These are phyloP conservation scores for Clistopyga incitator DNA, from an alignment of 2,888 invertebrate species.

Conservation along the genomic window DNA sequence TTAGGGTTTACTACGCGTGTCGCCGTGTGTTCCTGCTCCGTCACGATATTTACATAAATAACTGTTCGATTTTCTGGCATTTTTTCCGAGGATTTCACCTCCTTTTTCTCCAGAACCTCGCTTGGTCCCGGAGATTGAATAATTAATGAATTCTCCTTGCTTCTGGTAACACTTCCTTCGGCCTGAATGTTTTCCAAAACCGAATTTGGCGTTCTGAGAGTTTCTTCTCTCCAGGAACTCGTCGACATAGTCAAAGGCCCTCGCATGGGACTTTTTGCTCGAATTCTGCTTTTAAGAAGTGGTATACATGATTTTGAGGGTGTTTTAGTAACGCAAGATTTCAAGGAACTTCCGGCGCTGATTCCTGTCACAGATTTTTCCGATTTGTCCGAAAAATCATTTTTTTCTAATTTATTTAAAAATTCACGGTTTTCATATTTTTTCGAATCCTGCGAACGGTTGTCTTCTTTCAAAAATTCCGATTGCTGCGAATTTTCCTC, in stretches of 20 bases:
- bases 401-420: neutral
- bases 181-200: neutral
- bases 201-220: neutral
- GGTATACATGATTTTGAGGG: constrained; percentile 78
- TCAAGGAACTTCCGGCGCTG: constrained; percentile 10
- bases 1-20: constrained; percentile 72
- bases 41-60: constrained; percentile 75
- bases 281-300: constrained; percentile 71
- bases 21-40: constrained; percentile 69
- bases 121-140: neutral
- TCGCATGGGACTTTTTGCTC: constrained; percentile 71
- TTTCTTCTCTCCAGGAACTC: constrained; percentile 53
- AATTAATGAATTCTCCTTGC: neutral
- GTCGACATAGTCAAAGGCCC: constrained; percentile 73
- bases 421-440: constrained; percentile 3
- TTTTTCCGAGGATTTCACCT: constrained; percentile 28
- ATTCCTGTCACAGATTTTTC: constrained; percentile 9
- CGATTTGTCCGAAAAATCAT: constrained; percentile 19
- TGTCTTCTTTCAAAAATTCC: neutral
- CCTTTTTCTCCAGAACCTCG: constrained; percentile 16
- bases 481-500: neutral
- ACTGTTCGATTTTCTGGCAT: constrained; percentile 68
- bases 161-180: constrained; percentile 7
- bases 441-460: neutral
- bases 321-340: constrained; percentile 43